Evolutionary conservation across 2,797 vertebrate species (phyloP), one percentile per base, ranked within the genome.

Genomic region (Accipiter badius): DNA sequence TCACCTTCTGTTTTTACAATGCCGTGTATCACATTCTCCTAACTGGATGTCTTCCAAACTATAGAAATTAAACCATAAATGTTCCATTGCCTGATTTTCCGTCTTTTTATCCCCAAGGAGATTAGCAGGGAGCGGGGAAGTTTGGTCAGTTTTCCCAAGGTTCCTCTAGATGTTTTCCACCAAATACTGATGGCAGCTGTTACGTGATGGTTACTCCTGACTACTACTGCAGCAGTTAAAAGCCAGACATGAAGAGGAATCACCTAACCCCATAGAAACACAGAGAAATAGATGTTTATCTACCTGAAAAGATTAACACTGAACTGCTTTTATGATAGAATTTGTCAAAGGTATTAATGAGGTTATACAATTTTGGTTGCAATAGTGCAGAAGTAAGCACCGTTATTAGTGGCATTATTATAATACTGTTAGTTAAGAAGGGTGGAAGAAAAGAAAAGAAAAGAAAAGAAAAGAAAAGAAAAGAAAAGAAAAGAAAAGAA

Each of bases 1-100:
- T 74, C 79, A 57, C 94, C 76, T 94, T 73, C 92, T 83, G 82
- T 59, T 95, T 87, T 93, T 78, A 82, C 57, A 28, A 67, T 80
- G 61, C 59, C 0, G 0, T 4, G 4, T 78, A 87, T 93, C 93
- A 35, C 2, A 0, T 90, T 91, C 85, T 94, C 49, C 58, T 11
- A 3, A 2, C 69, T 84, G 94, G 83, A 88, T 42, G 33, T 44
- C 62, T 86, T 94, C 88, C 93, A 84, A n/a, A 46, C 7, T 69
- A 15, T 54, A 29, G 11, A 44, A 96, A 95, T 90, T 57, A 65
- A 74, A 52, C 65, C 73, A 70, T 69, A 72, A 97, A 79, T 8
- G 50, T 81, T 90, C 86, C 80, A 22, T 22, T 46, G 65, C 62
- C 21, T 71, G 42, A 35, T 93, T 95, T 94, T 86, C 85, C 57